Conservation (phyloP, 2,797 vertebrate genomes). For the Nothura maculosa region DNA sequence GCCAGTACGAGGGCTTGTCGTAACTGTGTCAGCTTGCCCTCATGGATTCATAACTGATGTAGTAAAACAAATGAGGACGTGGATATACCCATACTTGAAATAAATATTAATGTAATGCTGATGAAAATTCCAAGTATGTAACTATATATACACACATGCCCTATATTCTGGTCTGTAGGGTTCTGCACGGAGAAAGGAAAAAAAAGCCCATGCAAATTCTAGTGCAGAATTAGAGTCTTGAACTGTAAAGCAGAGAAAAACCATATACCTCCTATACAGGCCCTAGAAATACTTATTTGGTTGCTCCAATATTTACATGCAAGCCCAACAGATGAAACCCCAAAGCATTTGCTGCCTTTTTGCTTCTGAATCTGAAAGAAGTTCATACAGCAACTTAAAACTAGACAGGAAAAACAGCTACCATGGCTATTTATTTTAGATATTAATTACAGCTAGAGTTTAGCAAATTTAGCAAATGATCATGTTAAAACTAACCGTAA, state of each 20-base stretch:
- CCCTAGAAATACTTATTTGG: not conserved
- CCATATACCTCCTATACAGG: too few species aligned
- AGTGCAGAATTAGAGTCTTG: not conserved
- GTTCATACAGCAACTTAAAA: not conserved
- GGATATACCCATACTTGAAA: not conserved
- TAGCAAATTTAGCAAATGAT: not conserved
- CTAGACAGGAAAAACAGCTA: not conserved
- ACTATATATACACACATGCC: not conserved
- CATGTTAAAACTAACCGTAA: constrained; percentile 87
- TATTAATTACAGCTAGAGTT: not conserved
- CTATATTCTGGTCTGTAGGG: not conserved
- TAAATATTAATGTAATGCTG: not conserved
- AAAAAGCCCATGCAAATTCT: not conserved
- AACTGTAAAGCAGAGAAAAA: not conserved
- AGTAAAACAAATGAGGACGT: not conserved
- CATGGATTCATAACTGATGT: not conserved
- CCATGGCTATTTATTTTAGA: not conserved
- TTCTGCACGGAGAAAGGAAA: not conserved
- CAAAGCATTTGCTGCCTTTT: not conserved
- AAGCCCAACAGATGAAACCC: not conserved
- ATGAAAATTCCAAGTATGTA: not conserved
- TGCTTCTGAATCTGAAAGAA: not conserved
- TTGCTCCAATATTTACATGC: not conserved
- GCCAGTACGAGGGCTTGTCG: not conserved
- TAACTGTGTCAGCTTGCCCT: not conserved